A percentile compares a stretch with the other conserved stretches of the same genome.
Conservation (phyloP, 2,797 vertebrate genomes). For the Micropoecilia bifurca region DNA sequence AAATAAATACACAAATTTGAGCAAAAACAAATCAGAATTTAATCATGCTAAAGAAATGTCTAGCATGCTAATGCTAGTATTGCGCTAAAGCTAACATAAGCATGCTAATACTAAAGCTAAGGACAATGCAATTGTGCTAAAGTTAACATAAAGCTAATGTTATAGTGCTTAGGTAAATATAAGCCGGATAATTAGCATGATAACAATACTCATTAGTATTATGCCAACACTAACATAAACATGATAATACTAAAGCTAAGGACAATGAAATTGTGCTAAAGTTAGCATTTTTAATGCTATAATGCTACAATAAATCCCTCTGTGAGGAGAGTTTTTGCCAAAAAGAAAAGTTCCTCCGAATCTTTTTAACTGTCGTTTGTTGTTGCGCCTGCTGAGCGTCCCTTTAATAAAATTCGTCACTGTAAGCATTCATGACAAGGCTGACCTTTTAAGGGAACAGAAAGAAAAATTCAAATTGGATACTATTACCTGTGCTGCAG, state of each 20-base stretch:
- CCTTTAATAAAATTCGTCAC: neutral
- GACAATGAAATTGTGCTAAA: no score
- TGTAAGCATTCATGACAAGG: neutral
- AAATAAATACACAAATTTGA: no score
- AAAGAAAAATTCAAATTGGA: constrained; percentile 5
- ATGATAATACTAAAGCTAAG: neutral
- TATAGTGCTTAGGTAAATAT: neutral
- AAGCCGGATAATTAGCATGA: neutral
- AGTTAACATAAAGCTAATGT: neutral
- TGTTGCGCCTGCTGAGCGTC: neutral
- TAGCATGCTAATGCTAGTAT: no score
- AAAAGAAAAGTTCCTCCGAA: neutral
- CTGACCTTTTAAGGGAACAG: constrained; percentile 5
- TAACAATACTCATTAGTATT: neutral
- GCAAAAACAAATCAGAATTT: no score
- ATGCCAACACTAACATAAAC: neutral
- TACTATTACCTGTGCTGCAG: neutral
- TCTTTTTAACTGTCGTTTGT: neutral
- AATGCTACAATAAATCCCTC: neutral
- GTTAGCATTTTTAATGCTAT: no score
- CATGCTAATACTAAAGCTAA: neutral
- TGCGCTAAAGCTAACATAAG: no score
- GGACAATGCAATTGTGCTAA: neutral
- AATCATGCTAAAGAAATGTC: no score
- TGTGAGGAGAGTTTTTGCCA: neutral